Evolutionary conservation across 2,888 invertebrate species (phyloP), one percentile per base, ranked within the genome.

Genomic region (Drosophila antonietae): DNA sequence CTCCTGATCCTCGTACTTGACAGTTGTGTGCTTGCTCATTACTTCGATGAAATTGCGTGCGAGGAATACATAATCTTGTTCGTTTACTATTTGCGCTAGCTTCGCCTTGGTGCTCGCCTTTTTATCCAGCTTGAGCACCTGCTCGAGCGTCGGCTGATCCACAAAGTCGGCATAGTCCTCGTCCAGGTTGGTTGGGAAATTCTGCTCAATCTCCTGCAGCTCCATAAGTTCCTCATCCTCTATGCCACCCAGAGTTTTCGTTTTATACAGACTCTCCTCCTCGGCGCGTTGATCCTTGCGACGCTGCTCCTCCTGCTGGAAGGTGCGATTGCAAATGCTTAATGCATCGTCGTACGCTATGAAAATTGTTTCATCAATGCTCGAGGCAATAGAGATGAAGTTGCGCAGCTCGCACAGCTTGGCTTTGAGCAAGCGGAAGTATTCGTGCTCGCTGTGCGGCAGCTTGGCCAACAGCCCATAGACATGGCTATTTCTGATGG

Each of bases 211-310:
- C 93, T 96, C 96, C 62, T 94, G 93, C 20, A 94, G 91, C 0
- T 95, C 94, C 68, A 95, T 93, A 20, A 95, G 94, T 73, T 96
- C 96, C 85, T 97, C 97, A 23, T 95, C 94, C 88, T 95, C 94
- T 23, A 94, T 94, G 80, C 95, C 94, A 61, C 95, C 95, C 92
- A 95, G 95, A 0, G 95, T 95, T 89, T 95, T 95, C 12, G 95
- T 96, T 64, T 95, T 95, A 91, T 96, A 97, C 51, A 98, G 93
- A 78, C 95, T 96, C 60, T 96, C 96, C 68, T 96, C 95, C 80
- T 97, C 97, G 59, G 94, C 94, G 76, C 96, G 95, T 81, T 95
- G 94, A 81, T 94, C 94, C 76, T 95, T 95, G 20, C 94, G 94
- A 33, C 95, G 95, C 56, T 95, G 94, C 83, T 97, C 95, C 81